Evolutionary conservation across 2,888 invertebrate genomes (phyloP), one percentile per base, ranked within the genome.

Genomic region (Pycnomerus fuliginosus): DNA sequence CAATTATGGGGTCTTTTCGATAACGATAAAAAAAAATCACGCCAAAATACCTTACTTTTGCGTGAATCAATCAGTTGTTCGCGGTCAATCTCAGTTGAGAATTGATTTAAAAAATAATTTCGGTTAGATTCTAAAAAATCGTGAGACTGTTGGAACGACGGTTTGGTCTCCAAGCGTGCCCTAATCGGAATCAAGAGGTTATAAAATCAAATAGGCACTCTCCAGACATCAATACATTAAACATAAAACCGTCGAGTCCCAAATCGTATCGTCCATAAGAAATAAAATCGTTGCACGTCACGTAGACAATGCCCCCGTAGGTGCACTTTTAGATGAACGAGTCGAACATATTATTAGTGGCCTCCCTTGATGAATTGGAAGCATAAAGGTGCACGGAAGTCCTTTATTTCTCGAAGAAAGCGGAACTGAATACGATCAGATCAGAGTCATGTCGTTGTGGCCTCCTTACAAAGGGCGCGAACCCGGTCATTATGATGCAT

Each of bases 301-400:
- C n/a, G 28, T 40, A 56, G 62, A 67, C 66, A 68, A 66, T 61
- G 47, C 59, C 54, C 66, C 56, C 59, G 65, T 64, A 58, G 65
- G 66, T 56, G 61, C 60, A 61, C 62, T 63, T 46, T 58, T 58
- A 56, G 62, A 64, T 63, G 62, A 61, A 62, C 60, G 60, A 60
- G 59, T 61, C 57, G 56, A 65, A 65, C 65, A 64, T 68, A 64
- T 67, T 64, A 68, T 68, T 68, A 68, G 64, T 62, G 67, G 64
- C 67, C 67, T 65, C 68, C 67, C 66, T 59, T 64, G 62, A 62
- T 64, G 64, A 62, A 60, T 61, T 51, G 57, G 61, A 61, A 55
- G 62, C 62, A 66, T 55, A 67, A 70, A 70, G 70, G 70, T 70
- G 70, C 67, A 59, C 70, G 70, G 70, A 70, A 70, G 70, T 70